A percentile compares a stretch with the other conserved stretches of the same genome.
These are phyloP conservation scores for Gasteruption jaculator DNA, from an alignment of 2,888 invertebrate species.

Conservation along the genomic window DNA sequence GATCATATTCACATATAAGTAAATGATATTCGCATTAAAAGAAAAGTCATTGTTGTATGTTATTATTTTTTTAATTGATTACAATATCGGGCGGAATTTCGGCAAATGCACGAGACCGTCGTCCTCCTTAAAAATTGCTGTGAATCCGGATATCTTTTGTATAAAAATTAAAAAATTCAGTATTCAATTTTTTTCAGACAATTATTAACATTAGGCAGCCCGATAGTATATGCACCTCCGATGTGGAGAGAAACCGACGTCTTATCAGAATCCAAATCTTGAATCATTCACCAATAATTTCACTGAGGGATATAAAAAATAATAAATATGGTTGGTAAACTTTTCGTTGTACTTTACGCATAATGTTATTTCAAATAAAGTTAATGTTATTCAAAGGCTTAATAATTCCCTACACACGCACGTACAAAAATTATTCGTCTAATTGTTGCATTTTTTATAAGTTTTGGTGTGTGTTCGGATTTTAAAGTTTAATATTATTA, in stretches of 20 bases:
- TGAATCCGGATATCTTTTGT: too few species aligned
- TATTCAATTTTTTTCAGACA: constrained; percentile 31
- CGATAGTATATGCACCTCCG: constrained; percentile 50
- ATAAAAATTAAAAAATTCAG: too few species aligned
- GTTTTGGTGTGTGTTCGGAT: too few species aligned
- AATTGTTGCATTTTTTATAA: constrained; percentile 8
- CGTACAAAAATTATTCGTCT: too few species aligned
- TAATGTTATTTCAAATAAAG: constrained; percentile 7
- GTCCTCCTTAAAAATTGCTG: too few species aligned
- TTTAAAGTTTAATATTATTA: too few species aligned
- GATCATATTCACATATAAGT: constrained; percentile 37
- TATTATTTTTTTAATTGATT: constrained; percentile 15
- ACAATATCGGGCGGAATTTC: not conserved
- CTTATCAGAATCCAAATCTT: constrained; percentile 58
- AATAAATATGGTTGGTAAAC: constrained; percentile 67
- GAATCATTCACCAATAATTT: constrained; percentile 64
- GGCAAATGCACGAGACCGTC: not conserved
- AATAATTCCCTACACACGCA: too few species aligned
- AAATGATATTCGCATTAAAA: constrained; percentile 49
- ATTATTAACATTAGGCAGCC: constrained; percentile 34
- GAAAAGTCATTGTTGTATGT: constrained; percentile 40
- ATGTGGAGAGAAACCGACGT: constrained; percentile 43
- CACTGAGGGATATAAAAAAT: constrained; percentile 67
- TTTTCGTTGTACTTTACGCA: constrained; percentile 5
- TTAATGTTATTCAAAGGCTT: too few species aligned